These are phyloP conservation scores for Corythaixoides concolor DNA, from an alignment of 2,113 vertebrate genomes.

Conservation along the genomic window DNA sequence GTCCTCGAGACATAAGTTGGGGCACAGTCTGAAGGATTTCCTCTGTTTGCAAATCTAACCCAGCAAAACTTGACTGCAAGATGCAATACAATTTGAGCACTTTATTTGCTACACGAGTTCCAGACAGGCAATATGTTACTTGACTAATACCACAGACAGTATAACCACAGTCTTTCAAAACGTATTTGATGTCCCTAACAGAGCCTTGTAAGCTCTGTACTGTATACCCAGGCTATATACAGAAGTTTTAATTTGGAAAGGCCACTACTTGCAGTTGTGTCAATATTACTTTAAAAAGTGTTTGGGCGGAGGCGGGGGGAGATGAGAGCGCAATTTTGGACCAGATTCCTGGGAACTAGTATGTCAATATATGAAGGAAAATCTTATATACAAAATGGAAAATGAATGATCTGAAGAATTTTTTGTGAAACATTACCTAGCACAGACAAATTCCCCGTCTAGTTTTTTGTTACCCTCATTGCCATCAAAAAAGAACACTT, in stretches of 20 bases:
- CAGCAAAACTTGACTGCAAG: neutral
- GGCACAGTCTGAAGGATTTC: slow-evolving; percentile 26
- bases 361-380: neutral
- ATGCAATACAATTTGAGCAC: neutral
- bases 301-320: neutral
- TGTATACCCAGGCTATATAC: neutral
- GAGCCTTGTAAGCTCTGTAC: neutral
- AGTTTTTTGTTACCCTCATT: neutral
- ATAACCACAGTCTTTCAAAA: slow-evolving; percentile 29
- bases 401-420: neutral
- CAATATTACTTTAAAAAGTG: slow-evolving; percentile 38
- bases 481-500: neutral
- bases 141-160: slow-evolving; percentile 2
- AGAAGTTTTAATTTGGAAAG: slow-evolving; percentile 31
- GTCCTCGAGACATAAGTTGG: neutral
- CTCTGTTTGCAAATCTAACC: neutral
- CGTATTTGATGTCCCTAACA: slow-evolving; percentile 10
- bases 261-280: slow-evolving; percentile 25
- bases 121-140: slow-evolving; percentile 16
- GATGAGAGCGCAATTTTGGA: neutral
- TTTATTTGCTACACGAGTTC: slow-evolving; percentile 3
- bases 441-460: neutral
- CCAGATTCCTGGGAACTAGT: neutral
- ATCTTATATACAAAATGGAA: neutral
- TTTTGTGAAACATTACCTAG: neutral